These are phyloP conservation scores for Tursiops truncatus DNA, from an alignment of 2,113 vertebrate genomes.

Conservation along the genomic window DNA sequence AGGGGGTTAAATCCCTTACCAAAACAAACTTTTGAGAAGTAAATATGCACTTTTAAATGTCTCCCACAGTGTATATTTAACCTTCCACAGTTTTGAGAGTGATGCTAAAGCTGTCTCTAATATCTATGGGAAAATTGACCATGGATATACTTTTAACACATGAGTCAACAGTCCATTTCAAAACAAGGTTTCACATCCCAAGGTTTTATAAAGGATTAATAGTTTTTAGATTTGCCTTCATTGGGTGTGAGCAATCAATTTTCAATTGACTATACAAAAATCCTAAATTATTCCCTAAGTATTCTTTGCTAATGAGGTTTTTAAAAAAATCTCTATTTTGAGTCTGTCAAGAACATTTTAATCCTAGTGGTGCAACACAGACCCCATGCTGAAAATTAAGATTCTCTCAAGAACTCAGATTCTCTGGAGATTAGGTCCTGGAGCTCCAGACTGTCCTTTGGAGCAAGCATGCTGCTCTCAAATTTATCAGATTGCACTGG, in stretches of 20 bases:
- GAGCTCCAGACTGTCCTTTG: not conserved
- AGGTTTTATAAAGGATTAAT: not conserved
- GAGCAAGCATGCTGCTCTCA: not conserved
- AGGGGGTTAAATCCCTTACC: not conserved
- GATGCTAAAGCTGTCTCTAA: not conserved
- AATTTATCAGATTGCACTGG: not conserved
- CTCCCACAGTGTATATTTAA: not conserved
- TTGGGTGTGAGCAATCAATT: not conserved
- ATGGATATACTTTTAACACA: not conserved
- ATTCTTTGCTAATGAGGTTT: not conserved
- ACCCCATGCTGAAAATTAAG: not conserved
- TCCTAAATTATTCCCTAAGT: not conserved
- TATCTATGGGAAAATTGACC: not conserved
- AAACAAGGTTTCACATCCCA: not conserved
- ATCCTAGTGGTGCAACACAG: not conserved
- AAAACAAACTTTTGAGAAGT: not conserved
- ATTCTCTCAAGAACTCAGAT: not conserved
- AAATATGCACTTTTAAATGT: not conserved
- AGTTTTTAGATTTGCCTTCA: not conserved
- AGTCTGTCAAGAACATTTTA: not conserved
- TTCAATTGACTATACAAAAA: not conserved
- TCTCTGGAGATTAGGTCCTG: not conserved
- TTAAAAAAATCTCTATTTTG: not conserved
- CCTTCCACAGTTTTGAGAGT: not conserved
- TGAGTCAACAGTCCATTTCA: not conserved